Conservation (phyloP, 2,888 invertebrate genomes). For the Ectemnius cavifrons region DNA sequence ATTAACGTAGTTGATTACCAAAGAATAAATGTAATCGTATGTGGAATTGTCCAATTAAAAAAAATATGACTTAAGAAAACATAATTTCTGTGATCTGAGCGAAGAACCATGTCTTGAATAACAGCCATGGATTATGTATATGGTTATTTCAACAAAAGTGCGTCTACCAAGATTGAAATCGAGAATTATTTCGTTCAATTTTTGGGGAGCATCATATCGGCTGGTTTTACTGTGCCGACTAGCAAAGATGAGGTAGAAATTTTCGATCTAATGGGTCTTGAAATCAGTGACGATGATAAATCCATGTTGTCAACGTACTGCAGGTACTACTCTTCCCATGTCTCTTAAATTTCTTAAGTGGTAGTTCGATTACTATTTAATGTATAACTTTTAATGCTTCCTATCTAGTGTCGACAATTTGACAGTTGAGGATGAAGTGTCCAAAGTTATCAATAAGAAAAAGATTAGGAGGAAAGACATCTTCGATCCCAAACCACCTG, state of each 20-base stretch:
- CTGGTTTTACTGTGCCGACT: not conserved
- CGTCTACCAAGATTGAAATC: conserved; percentile 58
- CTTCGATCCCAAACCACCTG: conserved; percentile 54
- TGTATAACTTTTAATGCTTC: not conserved
- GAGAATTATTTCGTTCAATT: conserved; percentile 63
- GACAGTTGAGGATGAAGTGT: conserved; percentile 65
- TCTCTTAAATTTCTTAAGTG: not conserved
- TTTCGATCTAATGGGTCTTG: conserved; percentile 58
- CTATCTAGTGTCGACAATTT: conserved; percentile 65
- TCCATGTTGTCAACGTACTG: conserved; percentile 78
- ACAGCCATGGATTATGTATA: conserved; percentile 65
- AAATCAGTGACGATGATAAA: conserved; percentile 77
- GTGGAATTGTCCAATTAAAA: no score
- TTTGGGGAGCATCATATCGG: conserved; percentile 24
- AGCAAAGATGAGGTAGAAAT: conserved; percentile 28
- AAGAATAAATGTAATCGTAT: no score
- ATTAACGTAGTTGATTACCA: no score
- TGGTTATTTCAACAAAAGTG: conserved; percentile 54
- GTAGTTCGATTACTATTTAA: not conserved
- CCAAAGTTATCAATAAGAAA: conserved; percentile 26
- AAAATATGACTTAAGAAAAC: no score
- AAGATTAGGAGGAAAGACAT: conserved; percentile 49
- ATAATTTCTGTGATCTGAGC: no score
- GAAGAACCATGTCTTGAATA: not conserved
- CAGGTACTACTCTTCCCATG: conserved; percentile 72